A percentile compares a stretch with the other conserved stretches of the same genome.
These are phyloP conservation scores for Ptychodera flava DNA, from an alignment of 35 echinoderm and acorn worm species.

Conservation along the genomic window DNA sequence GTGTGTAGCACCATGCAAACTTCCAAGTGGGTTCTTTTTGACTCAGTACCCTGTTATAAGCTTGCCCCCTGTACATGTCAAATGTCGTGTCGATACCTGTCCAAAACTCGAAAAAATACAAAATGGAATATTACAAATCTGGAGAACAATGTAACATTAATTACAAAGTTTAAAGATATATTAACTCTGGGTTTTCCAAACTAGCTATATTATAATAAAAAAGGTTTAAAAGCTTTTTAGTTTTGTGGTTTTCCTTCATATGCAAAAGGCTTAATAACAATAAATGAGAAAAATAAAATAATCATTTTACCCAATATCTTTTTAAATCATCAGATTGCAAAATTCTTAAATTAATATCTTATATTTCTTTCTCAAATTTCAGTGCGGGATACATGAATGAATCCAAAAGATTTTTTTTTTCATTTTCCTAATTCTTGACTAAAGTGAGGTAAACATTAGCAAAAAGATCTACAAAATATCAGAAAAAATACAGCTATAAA, in stretches of 20 bases:
- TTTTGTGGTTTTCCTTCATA: background rate
- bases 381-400: background rate
- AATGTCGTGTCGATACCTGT: background rate
- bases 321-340: background rate
- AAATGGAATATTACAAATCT: slow-evolving; percentile 2
- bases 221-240: background rate
- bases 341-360: background rate
- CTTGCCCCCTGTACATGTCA: background rate
- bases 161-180: slow-evolving; percentile 2
- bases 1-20: background rate
- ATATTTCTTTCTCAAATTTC: background rate
- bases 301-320: background rate
- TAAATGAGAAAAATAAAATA: slow-evolving; percentile 2
- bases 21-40: background rate
- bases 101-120: background rate
- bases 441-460: slow-evolving; percentile 1
- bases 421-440: background rate
- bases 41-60: background rate
- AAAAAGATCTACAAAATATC: background rate
- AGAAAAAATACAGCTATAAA: slow-evolving; percentile 2
- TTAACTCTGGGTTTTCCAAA: slow-evolving; percentile 1
- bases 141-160: background rate
- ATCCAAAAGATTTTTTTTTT: background rate
- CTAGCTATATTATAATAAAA: background rate
- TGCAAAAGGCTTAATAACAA: slow-evolving; percentile 1